These are phyloP conservation scores for Myzus persicae DNA, from an alignment of 1,140 invertebrate species.

Conservation along the genomic window DNA sequence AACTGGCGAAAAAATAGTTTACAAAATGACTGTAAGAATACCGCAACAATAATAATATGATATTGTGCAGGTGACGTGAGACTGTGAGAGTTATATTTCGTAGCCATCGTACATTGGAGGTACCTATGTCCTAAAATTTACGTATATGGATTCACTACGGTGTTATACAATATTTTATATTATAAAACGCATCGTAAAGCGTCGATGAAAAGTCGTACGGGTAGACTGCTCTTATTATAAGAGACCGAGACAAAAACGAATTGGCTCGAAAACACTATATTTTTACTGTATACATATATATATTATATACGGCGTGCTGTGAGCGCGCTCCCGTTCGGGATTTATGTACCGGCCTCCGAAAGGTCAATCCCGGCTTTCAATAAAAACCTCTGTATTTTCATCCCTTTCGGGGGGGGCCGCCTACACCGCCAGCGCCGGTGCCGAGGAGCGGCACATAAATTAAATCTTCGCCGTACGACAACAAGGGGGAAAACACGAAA, in stretches of 20 bases:
- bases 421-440: no score
- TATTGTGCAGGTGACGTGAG: not conserved
- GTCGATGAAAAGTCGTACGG: not conserved
- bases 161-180: not conserved
- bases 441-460: slow-evolving; percentile 50
- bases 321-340: not conserved
- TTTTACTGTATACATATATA: not conserved
- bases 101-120: no score
- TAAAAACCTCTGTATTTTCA: slow-evolving; percentile 51
- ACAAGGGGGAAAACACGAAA: slow-evolving; percentile 52
- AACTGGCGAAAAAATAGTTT: not conserved
- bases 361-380: slow-evolving; percentile 57
- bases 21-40: not conserved
- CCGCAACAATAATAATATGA: no score
- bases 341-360: slow-evolving; percentile 30
- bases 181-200: not conserved
- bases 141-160: no score
- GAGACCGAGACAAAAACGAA: not conserved
- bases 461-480: slow-evolving; percentile 50
- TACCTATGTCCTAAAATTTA: no score
- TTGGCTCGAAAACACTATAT: slow-evolving; percentile 6
- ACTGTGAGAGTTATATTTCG: not conserved
- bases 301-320: not conserved
- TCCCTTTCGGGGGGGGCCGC: not conserved
- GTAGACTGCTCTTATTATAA: not conserved